Percentiles rank a stretch among this genome's conserved stretches.
Conservation (phyloP, 2,888 invertebrate genomes). For the Uropetala carovei region DNA sequence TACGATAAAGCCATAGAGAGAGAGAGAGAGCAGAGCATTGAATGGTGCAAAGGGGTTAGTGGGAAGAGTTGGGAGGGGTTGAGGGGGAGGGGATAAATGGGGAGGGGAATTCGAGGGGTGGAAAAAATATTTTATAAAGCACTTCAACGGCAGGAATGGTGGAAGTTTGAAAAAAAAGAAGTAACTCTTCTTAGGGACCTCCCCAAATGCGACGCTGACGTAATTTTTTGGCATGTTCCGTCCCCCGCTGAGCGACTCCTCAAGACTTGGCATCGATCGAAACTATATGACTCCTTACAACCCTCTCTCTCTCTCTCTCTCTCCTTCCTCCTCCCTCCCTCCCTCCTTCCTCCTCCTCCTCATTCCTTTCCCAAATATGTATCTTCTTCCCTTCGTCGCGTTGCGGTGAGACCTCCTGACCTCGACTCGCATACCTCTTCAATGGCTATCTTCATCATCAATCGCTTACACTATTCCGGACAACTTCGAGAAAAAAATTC, state of each 20-base stretch:
- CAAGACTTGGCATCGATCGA: not conserved
- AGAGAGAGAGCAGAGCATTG: not conserved
- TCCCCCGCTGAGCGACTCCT: not conserved
- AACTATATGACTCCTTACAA: not conserved
- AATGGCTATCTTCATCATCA: not conserved
- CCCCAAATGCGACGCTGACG: conserved; percentile 44
- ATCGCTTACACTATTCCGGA: conserved; percentile 11
- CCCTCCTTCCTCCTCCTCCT: not conserved
- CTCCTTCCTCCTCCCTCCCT: too few species aligned
- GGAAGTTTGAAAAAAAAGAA: not conserved
- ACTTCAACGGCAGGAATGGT: too few species aligned
- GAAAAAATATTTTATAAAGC: not conserved
- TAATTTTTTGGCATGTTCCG: not conserved
- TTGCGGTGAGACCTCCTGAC: not conserved
- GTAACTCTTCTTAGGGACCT: not conserved
- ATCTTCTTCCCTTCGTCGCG: not conserved
- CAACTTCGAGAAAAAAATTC: not conserved
- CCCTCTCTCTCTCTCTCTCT: not conserved
- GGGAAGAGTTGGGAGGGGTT: too few species aligned
- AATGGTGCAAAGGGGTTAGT: conserved; percentile 4
- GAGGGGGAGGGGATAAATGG: not conserved
- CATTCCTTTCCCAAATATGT: not conserved
- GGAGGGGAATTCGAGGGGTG: too few species aligned
- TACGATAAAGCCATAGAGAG: not conserved
- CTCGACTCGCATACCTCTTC: not conserved